These are phyloP conservation scores for Emys orbicularis DNA, from an alignment of 2,797 vertebrate species.

Conservation along the genomic window DNA sequence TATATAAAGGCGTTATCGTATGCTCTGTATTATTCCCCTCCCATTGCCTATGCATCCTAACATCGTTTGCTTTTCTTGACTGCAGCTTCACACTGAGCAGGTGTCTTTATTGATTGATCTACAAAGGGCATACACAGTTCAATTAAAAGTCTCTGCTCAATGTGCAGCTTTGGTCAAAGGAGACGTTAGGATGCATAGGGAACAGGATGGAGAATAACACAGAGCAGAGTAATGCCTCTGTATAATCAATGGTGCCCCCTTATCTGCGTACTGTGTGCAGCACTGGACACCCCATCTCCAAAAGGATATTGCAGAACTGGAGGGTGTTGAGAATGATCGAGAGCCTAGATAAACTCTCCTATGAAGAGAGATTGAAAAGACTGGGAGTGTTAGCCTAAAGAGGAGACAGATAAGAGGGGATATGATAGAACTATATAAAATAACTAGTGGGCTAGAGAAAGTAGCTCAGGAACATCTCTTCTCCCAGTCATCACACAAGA, in stretches of 20 bases:
- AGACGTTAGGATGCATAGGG: rapidly evolving
- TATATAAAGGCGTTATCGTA: neutral
- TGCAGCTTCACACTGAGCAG: neutral
- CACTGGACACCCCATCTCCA: neutral
- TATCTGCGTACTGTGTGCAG: neutral
- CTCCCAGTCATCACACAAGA: rapidly evolving
- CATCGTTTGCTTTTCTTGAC: rapidly evolving
- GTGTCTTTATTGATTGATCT: neutral
- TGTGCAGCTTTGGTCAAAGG: neutral
- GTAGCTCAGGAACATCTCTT: neutral
- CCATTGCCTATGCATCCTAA: rapidly evolving
- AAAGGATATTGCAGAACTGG: rapidly evolving
- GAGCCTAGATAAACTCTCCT: neutral
- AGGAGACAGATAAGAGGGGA: neutral
- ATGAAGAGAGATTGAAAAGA: no score
- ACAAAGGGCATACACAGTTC: rapidly evolving
- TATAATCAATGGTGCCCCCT: neutral
- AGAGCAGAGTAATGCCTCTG: neutral
- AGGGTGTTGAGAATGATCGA: neutral
- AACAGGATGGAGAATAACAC: rapidly evolving
- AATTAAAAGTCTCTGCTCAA: neutral
- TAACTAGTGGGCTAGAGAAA: rapidly evolving
- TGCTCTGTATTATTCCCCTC: neutral
- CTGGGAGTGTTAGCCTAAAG: neutral
- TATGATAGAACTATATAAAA: neutral